Conservation (phyloP, 1,140 invertebrate genomes). For the Bicyclus anynana region DNA sequence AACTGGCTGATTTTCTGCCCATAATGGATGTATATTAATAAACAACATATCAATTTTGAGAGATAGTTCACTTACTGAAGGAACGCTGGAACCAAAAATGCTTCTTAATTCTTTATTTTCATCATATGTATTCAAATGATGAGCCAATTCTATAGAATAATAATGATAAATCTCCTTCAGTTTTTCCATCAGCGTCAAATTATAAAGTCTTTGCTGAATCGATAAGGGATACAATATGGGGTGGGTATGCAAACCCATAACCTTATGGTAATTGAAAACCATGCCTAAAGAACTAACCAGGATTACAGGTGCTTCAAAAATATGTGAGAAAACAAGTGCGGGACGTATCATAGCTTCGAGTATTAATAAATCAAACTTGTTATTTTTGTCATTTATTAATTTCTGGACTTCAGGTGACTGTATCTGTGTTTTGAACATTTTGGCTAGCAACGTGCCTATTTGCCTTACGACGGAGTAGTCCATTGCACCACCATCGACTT, state of each 20-base stretch:
- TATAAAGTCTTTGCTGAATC: slow-evolving; percentile 33
- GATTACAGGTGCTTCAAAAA: slow-evolving; percentile 56
- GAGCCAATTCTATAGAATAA: slow-evolving; percentile 3
- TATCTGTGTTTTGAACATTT: slow-evolving; percentile 35
- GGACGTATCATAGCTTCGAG: slow-evolving; percentile 39
- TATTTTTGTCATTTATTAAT: slow-evolving; percentile 36
- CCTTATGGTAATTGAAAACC: slow-evolving; percentile 23
- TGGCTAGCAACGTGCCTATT: neutral
- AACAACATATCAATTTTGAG: slow-evolving; percentile 27
- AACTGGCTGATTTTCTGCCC: slow-evolving; percentile 25
- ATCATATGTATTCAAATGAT: neutral
- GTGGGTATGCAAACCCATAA: slow-evolving; percentile 64
- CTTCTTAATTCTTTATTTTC: slow-evolving; percentile 21
- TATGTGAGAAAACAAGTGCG: slow-evolving; percentile 45
- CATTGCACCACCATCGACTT: slow-evolving; percentile 8
- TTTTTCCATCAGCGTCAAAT: slow-evolving; percentile 42
- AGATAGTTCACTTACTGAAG: slow-evolving; percentile 30
- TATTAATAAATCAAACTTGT: slow-evolving; percentile 52
- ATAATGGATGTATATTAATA: slow-evolving; percentile 29
- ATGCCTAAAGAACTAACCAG: slow-evolving; percentile 43
- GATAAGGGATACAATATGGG: slow-evolving; percentile 63
- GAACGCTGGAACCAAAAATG: slow-evolving; percentile 55
- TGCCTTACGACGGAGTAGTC: slow-evolving; percentile 10
- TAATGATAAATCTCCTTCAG: slow-evolving; percentile 22
- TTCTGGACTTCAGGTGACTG: slow-evolving; percentile 36